These are phyloP conservation scores for Homalodisca vitripennis DNA, from an alignment of 1,140 invertebrate species.

Conservation along the genomic window DNA sequence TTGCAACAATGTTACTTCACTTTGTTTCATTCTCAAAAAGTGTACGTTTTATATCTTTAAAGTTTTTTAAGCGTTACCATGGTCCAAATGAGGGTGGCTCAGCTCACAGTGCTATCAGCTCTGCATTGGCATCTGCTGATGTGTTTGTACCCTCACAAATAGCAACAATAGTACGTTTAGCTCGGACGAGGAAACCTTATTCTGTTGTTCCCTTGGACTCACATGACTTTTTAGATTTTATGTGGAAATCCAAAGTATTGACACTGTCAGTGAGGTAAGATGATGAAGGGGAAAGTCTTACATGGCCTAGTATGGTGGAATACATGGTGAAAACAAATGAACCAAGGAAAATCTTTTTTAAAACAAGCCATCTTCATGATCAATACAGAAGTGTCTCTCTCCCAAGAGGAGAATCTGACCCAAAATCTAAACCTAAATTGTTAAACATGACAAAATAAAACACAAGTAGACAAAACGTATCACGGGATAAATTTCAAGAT, in stretches of 20 bases:
- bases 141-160: constrained; percentile 22
- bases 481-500: too few species aligned
- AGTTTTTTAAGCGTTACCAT: constrained; percentile 27
- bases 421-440: too few species aligned
- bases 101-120: constrained; percentile 26
- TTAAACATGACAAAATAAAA: too few species aligned
- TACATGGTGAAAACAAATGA: too few species aligned
- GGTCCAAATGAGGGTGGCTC: constrained; percentile 27
- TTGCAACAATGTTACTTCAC: constrained; percentile 26
- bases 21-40: constrained; percentile 9
- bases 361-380: too few species aligned
- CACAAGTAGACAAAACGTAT: too few species aligned
- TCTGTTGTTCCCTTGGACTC: background rate
- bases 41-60: constrained; percentile 12
- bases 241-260: constrained; percentile 3
- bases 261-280: too few species aligned
- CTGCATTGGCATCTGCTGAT: constrained; percentile 9
- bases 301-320: too few species aligned
- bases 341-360: too few species aligned
- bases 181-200: constrained; percentile 5
- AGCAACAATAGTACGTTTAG: constrained; percentile 3
- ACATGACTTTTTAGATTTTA: constrained; percentile 15
- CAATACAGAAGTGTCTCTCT: too few species aligned
- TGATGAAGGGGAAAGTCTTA: too few species aligned
- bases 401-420: too few species aligned